Evolutionary conservation across 2,888 invertebrate genomes (phyloP).

Genomic region (Cataglyphis cursor): DNA sequence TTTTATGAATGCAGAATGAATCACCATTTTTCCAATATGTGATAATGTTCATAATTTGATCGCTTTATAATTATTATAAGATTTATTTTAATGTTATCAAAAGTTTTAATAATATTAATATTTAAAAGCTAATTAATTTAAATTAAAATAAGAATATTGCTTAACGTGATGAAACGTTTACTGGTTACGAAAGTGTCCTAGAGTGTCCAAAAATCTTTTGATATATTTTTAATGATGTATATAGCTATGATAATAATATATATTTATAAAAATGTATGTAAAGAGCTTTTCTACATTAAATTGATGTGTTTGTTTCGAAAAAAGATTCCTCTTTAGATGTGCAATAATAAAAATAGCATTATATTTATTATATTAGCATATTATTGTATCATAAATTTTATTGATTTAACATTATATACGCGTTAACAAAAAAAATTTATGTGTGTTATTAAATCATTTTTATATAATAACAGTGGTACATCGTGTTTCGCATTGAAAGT

Average conservation of each 20-base stretch:
- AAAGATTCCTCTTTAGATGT: neutral
- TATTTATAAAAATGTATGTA: neutral
- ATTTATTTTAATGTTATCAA: constrained; percentile 11
- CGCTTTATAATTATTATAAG: constrained; percentile 1
- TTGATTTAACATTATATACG: neutral
- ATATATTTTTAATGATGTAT: neutral
- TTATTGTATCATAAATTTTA: neutral
- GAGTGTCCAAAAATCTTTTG: constrained; percentile 32
- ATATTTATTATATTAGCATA: neutral
- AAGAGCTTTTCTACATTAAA: neutral
- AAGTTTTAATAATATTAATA: neutral
- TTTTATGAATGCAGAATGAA: neutral
- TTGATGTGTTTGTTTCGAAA: neutral
- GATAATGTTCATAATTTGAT: neutral
- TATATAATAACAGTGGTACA: neutral
- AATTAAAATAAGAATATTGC: constrained; percentile 9
- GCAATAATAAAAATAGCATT: neutral
- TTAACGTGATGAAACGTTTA: constrained; percentile 5
- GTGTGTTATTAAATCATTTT: neutral
- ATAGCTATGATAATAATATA: neutral
- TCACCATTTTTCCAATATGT: neutral
- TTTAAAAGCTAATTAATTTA: constrained; percentile 4
- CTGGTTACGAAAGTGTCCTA: constrained; percentile 23
- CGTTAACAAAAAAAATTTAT: neutral
- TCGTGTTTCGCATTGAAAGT: neutral